These are phyloP conservation scores for Clunio marinus DNA, from an alignment of 2,888 invertebrate genomes.

Conservation along the genomic window DNA sequence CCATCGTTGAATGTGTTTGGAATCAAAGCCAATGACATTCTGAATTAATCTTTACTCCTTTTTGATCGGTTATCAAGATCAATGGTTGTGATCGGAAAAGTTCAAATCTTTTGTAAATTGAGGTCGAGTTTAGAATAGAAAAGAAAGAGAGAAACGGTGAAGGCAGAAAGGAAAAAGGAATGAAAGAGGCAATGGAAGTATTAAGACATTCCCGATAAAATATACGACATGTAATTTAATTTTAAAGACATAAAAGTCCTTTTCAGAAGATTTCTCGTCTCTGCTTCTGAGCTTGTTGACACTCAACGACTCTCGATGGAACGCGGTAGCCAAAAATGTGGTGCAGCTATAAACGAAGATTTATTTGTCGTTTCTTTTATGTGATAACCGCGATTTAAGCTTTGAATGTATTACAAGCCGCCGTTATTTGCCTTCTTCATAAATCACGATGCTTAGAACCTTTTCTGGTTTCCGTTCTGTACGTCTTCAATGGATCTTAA, in stretches of 20 bases:
- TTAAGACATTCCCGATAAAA: slow-evolving; percentile 23
- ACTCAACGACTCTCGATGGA: slow-evolving; percentile 2
- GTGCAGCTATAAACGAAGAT: slow-evolving; percentile 30
- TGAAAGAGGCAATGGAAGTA: neutral
- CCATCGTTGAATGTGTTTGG: neutral
- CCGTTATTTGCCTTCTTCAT: neutral
- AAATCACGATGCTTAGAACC: no score
- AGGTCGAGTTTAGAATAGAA: no score
- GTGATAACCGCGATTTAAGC: slow-evolving; percentile 7
- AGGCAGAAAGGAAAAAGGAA: neutral
- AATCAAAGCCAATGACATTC: neutral
- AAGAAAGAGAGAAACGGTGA: neutral
- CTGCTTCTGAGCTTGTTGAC: neutral
- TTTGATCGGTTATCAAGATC: neutral
- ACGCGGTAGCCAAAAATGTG: neutral
- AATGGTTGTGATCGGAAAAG: neutral
- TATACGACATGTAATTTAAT: slow-evolving; percentile 25
- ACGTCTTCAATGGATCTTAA: neutral
- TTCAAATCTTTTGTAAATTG: no score
- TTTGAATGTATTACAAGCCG: neutral
- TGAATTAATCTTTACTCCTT: neutral
- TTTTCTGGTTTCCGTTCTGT: neutral
- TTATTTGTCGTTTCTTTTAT: slow-evolving; percentile 25
- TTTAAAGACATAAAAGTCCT: neutral
- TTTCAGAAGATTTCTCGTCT: neutral